Percentiles rank a stretch among this genome's conserved stretches.
Evolutionary conservation across 2,888 invertebrate species (phyloP).

Genomic region (Apamea epomidion): DNA sequence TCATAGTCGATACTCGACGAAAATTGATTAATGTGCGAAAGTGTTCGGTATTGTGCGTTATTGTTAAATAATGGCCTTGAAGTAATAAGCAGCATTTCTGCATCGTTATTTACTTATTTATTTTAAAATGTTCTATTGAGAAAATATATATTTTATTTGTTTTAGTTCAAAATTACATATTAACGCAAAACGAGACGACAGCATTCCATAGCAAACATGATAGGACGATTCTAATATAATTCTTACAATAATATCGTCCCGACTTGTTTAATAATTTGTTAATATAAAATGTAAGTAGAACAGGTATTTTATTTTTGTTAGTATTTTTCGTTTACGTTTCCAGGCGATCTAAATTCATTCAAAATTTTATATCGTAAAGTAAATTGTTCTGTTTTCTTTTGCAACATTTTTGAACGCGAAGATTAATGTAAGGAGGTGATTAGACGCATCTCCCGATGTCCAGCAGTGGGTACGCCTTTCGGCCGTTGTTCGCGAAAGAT

Average conservation of each 20-base stretch:
- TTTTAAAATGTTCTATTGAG: slow-evolving; percentile 60
- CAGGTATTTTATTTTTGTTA: slow-evolving; percentile 87
- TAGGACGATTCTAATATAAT: slow-evolving; percentile 90
- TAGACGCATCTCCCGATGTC: slow-evolving; percentile 62
- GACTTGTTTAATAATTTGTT: slow-evolving; percentile 88
- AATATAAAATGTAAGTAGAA: slow-evolving; percentile 84
- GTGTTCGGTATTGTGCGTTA: slow-evolving; percentile 52
- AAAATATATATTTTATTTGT: slow-evolving; percentile 64
- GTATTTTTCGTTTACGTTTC: slow-evolving; percentile 84
- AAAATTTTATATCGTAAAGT: slow-evolving; percentile 76
- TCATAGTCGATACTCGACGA: slow-evolving; percentile 54
- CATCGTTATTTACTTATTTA: slow-evolving; percentile 45
- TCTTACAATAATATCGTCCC: slow-evolving; percentile 90
- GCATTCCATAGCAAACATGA: slow-evolving; percentile 82
- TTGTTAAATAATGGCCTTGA: slow-evolving; percentile 54
- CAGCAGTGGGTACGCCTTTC: slow-evolving; percentile 70
- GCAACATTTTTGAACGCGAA: slow-evolving; percentile 71
- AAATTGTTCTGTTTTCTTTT: slow-evolving; percentile 78
- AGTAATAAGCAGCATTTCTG: slow-evolving; percentile 55
- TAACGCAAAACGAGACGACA: slow-evolving; percentile 66
- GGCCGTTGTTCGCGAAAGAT: slow-evolving; percentile 58
- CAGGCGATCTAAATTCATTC: slow-evolving; percentile 79
- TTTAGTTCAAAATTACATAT: slow-evolving; percentile 62
- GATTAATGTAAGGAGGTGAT: slow-evolving; percentile 67
- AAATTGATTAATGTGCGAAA: slow-evolving; percentile 46